A percentile compares a stretch with the other conserved stretches of the same genome.
Evolutionary conservation across 2,797 vertebrate species (phyloP).

Genomic region (Brotula barbata): DNA sequence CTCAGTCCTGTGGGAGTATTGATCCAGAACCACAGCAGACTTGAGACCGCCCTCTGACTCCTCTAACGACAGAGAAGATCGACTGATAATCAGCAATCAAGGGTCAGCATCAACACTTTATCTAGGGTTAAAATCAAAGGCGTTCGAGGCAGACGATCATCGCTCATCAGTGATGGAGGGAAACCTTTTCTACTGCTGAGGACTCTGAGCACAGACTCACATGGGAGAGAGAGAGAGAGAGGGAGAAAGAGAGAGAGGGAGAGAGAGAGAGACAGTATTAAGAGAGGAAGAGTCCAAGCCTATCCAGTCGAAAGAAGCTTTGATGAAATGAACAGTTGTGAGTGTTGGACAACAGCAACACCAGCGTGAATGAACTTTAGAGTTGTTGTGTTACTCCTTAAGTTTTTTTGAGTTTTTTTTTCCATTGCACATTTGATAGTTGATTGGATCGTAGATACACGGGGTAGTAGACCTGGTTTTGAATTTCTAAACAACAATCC

Average conservation of each 20-base stretch:
- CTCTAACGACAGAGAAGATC: slow-evolving; percentile 1
- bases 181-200: background rate
- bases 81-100: background rate
- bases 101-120: background rate
- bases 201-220: background rate
- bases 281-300: background rate
- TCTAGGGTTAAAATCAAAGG: slow-evolving; percentile 1
- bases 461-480: background rate
- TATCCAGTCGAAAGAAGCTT: slow-evolving; percentile 30
- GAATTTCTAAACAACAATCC: slow-evolving; percentile 10
- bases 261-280: background rate
- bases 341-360: slow-evolving; percentile 22
- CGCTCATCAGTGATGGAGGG: background rate
- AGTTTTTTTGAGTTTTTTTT: background rate
- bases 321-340: slow-evolving; percentile 29
- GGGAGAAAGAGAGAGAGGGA: background rate
- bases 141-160: slow-evolving; percentile 6
- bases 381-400: slow-evolving; percentile 27
- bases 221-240: background rate
- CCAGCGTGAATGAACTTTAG: slow-evolving; percentile 15
- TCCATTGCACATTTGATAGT: slow-evolving; percentile 1
- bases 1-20: slow-evolving; percentile 93
- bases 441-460: background rate
- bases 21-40: slow-evolving; percentile 48
- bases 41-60: background rate